phyloP scores from a whole-genome alignment of 2,797 vertebrate species.

The Orestias chungarensis region DNA sequence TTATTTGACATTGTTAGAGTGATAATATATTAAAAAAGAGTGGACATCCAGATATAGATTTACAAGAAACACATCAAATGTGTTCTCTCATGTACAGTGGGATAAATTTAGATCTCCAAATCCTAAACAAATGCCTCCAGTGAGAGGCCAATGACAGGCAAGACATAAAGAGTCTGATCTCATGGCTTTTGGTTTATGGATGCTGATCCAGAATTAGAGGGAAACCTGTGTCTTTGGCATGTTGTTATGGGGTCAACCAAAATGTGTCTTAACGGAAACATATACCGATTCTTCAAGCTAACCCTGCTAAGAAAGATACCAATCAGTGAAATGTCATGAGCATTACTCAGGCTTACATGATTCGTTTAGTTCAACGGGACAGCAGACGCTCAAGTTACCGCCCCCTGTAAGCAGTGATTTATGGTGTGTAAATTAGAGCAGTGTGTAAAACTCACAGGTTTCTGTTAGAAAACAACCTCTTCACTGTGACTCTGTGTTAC shows the following conservation, averaged over 20 bases:
- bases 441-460: slow-evolving; percentile 15
- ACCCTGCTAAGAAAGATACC: slow-evolving; percentile 60
- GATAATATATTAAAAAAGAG: not conserved
- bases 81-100: slow-evolving; percentile 17
- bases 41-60: slow-evolving; percentile 42
- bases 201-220: slow-evolving; percentile 54
- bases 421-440: slow-evolving; percentile 18
- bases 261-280: slow-evolving; percentile 65
- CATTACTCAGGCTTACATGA: slow-evolving; percentile 52
- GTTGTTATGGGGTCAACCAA: slow-evolving; percentile 67
- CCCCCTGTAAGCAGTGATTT: slow-evolving; percentile 44
- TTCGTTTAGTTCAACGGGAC: slow-evolving; percentile 55
- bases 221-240: slow-evolving; percentile 73
- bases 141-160: slow-evolving; percentile 36
- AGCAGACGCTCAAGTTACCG: slow-evolving; percentile 25
- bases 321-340: slow-evolving; percentile 69
- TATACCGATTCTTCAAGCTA: slow-evolving; percentile 57
- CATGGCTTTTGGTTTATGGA: slow-evolving; percentile 47
- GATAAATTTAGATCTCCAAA: slow-evolving; percentile 52
- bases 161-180: slow-evolving; percentile 31
- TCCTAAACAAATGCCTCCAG: slow-evolving; percentile 19
- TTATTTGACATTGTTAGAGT: not conserved
- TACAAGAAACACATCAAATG: slow-evolving; percentile 31
- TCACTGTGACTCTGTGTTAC: slow-evolving; percentile 5
- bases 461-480: slow-evolving; percentile 3